A percentile compares a stretch with the other conserved stretches of the same genome.
Conservation (phyloP, 2,888 invertebrate genomes). For the Catocala nupta region DNA sequence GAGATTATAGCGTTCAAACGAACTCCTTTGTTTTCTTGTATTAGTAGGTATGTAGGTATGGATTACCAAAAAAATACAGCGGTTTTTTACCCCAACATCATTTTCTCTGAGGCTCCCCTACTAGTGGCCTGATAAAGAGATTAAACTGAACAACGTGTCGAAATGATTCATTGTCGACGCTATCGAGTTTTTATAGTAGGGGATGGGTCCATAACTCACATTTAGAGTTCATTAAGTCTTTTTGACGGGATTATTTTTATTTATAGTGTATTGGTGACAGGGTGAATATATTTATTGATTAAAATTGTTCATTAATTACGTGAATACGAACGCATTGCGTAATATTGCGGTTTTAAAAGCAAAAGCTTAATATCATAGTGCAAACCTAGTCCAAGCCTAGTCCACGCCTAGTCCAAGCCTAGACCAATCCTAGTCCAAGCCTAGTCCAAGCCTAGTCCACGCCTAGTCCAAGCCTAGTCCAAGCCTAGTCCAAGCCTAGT, state of each 20-base stretch:
- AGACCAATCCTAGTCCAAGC: no score
- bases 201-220: slow-evolving; percentile 20
- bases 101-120: slow-evolving; percentile 17
- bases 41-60: neutral
- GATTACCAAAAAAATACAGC: neutral
- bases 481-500: no score
- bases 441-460: no score
- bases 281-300: neutral
- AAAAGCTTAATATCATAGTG: no score
- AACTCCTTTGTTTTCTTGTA: no score
- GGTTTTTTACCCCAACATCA: neutral
- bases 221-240: slow-evolving; percentile 14
- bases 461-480: no score
- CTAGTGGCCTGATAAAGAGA: slow-evolving; percentile 58
- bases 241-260: slow-evolving; percentile 15
- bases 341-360: no score
- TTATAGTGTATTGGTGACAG: slow-evolving; percentile 2
- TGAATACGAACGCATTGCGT: no score
- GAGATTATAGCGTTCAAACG: no score
- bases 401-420: no score
- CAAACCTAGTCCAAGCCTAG: no score
- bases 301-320: no score
- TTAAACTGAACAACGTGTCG: slow-evolving; percentile 64
- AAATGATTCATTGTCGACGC: slow-evolving; percentile 65
- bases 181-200: slow-evolving; percentile 54